A percentile compares a stretch with the other conserved stretches of the same genome.
Evolutionary conservation across 2,888 invertebrate genomes (phyloP).

Genomic region (Dolomedes plantarius): DNA sequence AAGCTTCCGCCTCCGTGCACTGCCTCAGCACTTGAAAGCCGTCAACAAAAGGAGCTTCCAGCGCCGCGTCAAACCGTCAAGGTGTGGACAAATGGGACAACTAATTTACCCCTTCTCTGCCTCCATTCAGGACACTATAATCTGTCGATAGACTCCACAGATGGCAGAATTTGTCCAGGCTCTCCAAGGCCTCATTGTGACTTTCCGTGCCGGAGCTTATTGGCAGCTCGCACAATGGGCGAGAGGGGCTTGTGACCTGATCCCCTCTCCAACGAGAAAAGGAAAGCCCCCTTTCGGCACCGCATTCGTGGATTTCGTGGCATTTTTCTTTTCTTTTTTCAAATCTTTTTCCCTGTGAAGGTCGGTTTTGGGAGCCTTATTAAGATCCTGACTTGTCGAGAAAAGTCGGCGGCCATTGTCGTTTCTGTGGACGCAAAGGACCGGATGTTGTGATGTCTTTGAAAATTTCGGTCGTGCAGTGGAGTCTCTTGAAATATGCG

Average conservation of each 20-base stretch:
- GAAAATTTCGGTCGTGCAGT: not conserved
- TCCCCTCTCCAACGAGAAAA: not conserved
- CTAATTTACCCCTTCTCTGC: conserved; percentile 31
- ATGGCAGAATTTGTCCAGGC: conserved; percentile 14
- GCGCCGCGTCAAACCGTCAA: not conserved
- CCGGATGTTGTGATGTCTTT: not conserved
- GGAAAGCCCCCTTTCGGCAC: not conserved
- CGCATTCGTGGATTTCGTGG: not conserved
- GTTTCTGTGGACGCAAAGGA: not conserved
- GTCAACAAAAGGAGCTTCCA: not conserved
- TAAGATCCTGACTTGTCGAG: not conserved
- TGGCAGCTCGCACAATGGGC: not conserved
- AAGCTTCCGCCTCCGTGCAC: not conserved
- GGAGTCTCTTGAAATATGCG: not conserved
- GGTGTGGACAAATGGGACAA: conserved; percentile 34
- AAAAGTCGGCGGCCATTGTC: conserved; percentile 8
- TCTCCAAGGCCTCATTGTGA: not conserved
- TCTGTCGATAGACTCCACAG: conserved; percentile 6
- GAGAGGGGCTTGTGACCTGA: not conserved
- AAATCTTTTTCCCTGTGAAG: too few relatives aligned
- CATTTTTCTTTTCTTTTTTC: not conserved
- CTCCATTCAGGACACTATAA: conserved; percentile 17
- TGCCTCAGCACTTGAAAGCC: not conserved
- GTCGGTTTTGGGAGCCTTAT: not conserved
- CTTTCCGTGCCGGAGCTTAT: not conserved